Conservation (phyloP, 1,140 invertebrate species). For the Drosophila santomea region DNA sequence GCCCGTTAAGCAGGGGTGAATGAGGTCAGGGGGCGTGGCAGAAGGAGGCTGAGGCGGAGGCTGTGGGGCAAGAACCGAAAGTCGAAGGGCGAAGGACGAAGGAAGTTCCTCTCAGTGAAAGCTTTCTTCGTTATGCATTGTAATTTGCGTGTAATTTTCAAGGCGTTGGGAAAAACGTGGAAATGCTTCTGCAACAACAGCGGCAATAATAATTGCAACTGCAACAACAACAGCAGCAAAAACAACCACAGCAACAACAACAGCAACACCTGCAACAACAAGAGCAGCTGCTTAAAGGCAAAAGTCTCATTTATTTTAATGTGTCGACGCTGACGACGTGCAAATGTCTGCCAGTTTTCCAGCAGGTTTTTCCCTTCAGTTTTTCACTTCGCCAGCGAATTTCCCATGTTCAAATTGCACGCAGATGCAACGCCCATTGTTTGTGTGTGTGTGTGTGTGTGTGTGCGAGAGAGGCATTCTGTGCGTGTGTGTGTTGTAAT, state of each 20-base stretch:
- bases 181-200: conserved; percentile 57
- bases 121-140: conserved; percentile 68
- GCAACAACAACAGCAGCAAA: conserved; percentile 18
- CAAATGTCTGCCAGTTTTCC: conserved; percentile 77
- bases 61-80: conserved; percentile 13
- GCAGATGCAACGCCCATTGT: conserved; percentile 53
- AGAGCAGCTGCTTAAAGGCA: conserved; percentile 64
- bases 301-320: conserved; percentile 82
- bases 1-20: conserved; percentile 21
- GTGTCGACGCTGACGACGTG: conserved; percentile 78
- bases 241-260: conserved; percentile 19
- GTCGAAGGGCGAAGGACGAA: conserved; percentile 18
- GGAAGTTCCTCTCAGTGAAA: conserved; percentile 21
- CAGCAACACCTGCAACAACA: conserved; percentile 18
- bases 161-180: conserved; percentile 64
- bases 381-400: conserved; percentile 15
- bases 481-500: conserved; percentile 54
- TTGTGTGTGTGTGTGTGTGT: conserved; percentile 16
- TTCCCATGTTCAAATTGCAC: conserved; percentile 61
- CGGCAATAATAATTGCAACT: conserved; percentile 33
- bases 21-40: conserved; percentile 19
- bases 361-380: conserved; percentile 55
- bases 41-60: not conserved
- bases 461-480: conserved; percentile 1
- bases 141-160: conserved; percentile 79